These are phyloP conservation scores for Leptestheria dahalacensis DNA, from an alignment of 1,140 invertebrate species.

Conservation along the genomic window DNA sequence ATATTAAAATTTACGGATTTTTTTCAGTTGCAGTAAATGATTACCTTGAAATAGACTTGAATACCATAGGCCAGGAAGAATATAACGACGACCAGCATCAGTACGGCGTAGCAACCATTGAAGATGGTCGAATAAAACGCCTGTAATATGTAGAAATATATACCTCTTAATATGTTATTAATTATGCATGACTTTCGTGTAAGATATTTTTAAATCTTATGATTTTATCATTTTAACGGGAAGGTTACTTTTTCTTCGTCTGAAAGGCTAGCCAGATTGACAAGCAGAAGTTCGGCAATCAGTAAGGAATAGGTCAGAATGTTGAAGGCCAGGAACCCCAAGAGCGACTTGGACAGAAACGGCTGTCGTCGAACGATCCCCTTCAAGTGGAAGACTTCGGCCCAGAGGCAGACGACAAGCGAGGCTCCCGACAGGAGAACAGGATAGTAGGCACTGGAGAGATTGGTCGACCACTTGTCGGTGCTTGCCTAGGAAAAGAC, in stretches of 20 bases:
- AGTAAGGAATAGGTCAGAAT: conserved; percentile 73
- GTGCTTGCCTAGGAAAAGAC: conserved; percentile 61
- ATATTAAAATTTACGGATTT: too few relatives aligned
- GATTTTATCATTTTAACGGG: too few relatives aligned
- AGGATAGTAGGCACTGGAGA: conserved; percentile 80
- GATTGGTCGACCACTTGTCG: conserved; percentile 58
- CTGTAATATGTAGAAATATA: conserved; percentile 32
- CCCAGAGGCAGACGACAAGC: conserved; percentile 87
- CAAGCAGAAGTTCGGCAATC: conserved; percentile 59
- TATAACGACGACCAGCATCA: conserved; percentile 76
- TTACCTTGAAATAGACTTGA: conserved; percentile 86
- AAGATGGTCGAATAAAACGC: conserved; percentile 67
- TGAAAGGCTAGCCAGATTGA: conserved; percentile 43
- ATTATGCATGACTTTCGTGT: too few relatives aligned
- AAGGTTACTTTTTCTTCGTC: conserved; percentile 44
- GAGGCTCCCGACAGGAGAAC: conserved; percentile 75
- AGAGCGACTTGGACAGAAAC: conserved; percentile 81
- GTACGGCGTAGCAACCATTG: conserved; percentile 78
- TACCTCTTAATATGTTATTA: too few relatives aligned
- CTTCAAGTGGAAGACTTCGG: conserved; percentile 81
- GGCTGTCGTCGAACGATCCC: conserved; percentile 62
- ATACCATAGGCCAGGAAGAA: conserved; percentile 91
- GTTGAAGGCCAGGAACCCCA: conserved; percentile 87
- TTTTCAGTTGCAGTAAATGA: too few relatives aligned
- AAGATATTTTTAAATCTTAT: too few relatives aligned